Conservation (phyloP, 2,797 vertebrate genomes). For the Rhadinocentrus ornatus region DNA sequence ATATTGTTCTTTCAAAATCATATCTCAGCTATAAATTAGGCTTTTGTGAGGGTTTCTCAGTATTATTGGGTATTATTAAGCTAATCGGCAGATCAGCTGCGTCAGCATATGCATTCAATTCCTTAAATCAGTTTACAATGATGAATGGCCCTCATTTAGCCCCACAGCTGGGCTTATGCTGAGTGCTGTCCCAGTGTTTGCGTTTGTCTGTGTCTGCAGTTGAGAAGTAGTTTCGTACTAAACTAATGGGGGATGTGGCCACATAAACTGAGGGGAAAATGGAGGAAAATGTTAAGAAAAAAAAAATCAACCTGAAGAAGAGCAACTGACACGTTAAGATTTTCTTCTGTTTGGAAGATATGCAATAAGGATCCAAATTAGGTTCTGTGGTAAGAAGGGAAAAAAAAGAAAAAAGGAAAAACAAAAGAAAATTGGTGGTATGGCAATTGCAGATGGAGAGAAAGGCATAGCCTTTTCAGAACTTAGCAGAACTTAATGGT, state of each 20-base stretch:
- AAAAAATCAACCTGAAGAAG: not conserved
- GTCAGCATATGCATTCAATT: constrained; percentile 74
- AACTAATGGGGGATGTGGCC: constrained; percentile 12
- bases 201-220: constrained; percentile 28
- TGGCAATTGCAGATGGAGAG: constrained; percentile 14
- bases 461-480: constrained; percentile 40
- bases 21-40: constrained; percentile 32
- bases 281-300: not conserved
- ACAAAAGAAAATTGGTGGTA: constrained; percentile 9
- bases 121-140: constrained; percentile 77
- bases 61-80: constrained; percentile 59
- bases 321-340: not conserved
- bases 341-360: constrained; percentile 1
- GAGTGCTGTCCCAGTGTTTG: constrained; percentile 51
- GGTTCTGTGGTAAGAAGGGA: constrained; percentile 7
- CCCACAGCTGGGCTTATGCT: constrained; percentile 65
- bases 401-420: not conserved
- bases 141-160: constrained; percentile 75
- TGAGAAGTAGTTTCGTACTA: constrained; percentile 32
- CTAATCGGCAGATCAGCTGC: constrained; percentile 65
- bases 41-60: constrained; percentile 14
- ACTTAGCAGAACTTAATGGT: constrained; percentile 19
- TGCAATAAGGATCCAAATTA: constrained; percentile 4
- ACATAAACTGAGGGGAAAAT: not conserved
- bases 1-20: constrained; percentile 31